Conservation (phyloP, 2,797 vertebrate species). For the Buceros bicornis region DNA sequence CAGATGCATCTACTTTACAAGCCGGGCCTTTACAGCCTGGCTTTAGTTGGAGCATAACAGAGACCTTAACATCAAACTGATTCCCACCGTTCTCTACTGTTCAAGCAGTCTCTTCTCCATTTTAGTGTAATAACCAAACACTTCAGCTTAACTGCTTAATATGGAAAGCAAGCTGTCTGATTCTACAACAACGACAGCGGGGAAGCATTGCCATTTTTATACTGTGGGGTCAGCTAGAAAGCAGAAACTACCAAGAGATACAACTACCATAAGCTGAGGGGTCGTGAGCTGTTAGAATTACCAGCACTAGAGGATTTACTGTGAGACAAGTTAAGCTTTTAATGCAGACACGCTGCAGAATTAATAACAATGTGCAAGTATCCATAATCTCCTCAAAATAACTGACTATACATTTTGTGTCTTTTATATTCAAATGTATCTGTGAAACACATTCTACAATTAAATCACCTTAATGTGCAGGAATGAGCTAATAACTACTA, state of each 20-base stretch:
- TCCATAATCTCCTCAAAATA: background rate
- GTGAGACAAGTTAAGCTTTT: background rate
- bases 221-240: background rate
- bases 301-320: background rate
- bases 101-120: background rate
- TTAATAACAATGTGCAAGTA: background rate
- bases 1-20: background rate
- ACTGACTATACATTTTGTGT: background rate
- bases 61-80: fast-evolving
- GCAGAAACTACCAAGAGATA: background rate
- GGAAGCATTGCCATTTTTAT: background rate
- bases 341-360: background rate
- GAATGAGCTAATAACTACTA: background rate
- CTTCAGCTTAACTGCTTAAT: background rate
- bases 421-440: background rate
- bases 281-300: background rate
- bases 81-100: background rate
- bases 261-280: background rate
- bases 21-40: background rate
- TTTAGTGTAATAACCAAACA: background rate
- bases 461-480: background rate
- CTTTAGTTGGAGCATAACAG: background rate
- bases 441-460: background rate
- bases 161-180: background rate
- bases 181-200: background rate